Evolutionary conservation across 1,140 invertebrate species (phyloP), one percentile per base, ranked within the genome.

Genomic region (Eumeta japonica): DNA sequence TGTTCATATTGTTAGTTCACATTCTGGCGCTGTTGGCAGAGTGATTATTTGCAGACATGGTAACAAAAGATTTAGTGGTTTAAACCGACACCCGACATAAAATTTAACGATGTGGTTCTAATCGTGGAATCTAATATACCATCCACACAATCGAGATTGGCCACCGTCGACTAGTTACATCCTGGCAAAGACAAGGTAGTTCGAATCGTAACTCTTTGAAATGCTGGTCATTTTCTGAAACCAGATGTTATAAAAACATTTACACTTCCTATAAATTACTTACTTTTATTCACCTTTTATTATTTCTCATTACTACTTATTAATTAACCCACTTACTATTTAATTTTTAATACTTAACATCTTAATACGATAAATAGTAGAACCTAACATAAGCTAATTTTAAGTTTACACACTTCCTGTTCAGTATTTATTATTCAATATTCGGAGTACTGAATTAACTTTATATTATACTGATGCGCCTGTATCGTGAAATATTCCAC

Each of bases 1-100:
- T 10, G 11, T 44, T 29, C 18, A 43, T 39, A 24, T 5, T 5
- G 5, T 24, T 7, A 24, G 5, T 5, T n/a, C 5, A n/a, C n/a
- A 5, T 24, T 24, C n/a, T 24, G 20, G 20, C 5, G 20, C 20
- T 7, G 5, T 24, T 24, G 20, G 20, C 20, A 24, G n/a, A 5
- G 20, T 7, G 20, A 24, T n/a, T 24, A 24, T 24, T n/a, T 24
- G n/a, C 20, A 24, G 5, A 24, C 20, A 7, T n/a, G 5, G n/a
- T n/a, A 24, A n/a, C 20, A 24, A 24, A 5, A n/a, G 20, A 7
- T n/a, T 24, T 7, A 24, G n/a, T 24, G 20, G 20, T 24, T 24
- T 24, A 24, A 5, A n/a, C 5, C 5, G 5, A 24, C 5, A 5
- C 20, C 20, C 5, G n/a, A n/a, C n/a, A n/a, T 24, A n/a, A 24